These are phyloP conservation scores for Amblyornis subalaris DNA, from an alignment of 2,113 vertebrate species.

Conservation along the genomic window DNA sequence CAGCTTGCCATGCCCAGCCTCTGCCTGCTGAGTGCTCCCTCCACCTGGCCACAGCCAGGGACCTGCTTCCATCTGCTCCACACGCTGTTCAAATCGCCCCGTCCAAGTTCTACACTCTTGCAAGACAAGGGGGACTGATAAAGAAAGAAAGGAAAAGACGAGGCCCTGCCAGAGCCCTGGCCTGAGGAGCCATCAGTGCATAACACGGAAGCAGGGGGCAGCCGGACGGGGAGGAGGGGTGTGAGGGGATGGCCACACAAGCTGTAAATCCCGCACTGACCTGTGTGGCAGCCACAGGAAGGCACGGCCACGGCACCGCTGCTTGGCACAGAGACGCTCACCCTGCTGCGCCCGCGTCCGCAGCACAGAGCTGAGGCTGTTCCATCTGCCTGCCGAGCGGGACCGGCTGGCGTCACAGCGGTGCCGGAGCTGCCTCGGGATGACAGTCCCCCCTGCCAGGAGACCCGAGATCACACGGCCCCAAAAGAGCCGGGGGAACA, in stretches of 20 bases:
- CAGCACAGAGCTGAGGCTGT: neutral
- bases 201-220: neutral
- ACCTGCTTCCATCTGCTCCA: slow-evolving; percentile 45
- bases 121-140: neutral
- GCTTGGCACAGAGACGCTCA: rapidly evolving
- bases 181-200: rapidly evolving
- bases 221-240: rapidly evolving
- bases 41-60: slow-evolving; percentile 47
- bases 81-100: neutral
- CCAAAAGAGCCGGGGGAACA: neutral
- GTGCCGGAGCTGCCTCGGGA: neutral
- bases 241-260: neutral
- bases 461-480: neutral
- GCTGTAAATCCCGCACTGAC: rapidly evolving
- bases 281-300: rapidly evolving
- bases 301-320: neutral
- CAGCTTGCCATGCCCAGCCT: slow-evolving; percentile 34
- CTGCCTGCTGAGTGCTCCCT: slow-evolving; percentile 59
- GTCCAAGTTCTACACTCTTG: neutral
- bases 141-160: neutral
- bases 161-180: neutral
- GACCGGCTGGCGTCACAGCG: rapidly evolving
- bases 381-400: neutral
- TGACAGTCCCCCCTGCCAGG: neutral
- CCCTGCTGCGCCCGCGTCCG: rapidly evolving